Conservation (phyloP, 2,888 invertebrate species). For the Drosophila kokeensis region DNA sequence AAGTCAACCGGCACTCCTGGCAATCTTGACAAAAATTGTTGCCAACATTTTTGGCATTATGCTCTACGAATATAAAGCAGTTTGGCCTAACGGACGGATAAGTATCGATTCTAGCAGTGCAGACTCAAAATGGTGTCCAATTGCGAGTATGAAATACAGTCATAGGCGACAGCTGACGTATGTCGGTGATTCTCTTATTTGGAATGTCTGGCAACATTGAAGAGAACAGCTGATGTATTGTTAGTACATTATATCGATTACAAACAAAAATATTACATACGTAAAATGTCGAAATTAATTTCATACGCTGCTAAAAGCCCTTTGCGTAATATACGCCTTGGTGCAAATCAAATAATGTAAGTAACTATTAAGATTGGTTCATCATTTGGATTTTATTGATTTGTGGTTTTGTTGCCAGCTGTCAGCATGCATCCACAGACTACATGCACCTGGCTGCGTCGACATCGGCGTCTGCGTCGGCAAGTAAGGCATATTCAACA, state of each 20-base stretch:
- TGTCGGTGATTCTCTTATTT: background rate
- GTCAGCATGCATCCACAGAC: conserved; percentile 41
- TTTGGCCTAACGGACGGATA: background rate
- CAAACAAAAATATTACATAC: conserved; percentile 45
- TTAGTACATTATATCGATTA: conserved; percentile 44
- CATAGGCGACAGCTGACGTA: background rate
- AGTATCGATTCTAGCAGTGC: background rate
- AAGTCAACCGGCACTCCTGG: background rate
- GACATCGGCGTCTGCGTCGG: conserved; percentile 1
- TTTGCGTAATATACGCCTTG: conserved; percentile 63
- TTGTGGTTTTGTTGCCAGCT: conserved; percentile 22
- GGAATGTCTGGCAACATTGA: conserved; percentile 37
- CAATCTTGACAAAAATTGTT: background rate
- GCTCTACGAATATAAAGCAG: background rate
- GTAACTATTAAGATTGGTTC: conserved; percentile 2
- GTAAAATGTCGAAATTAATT: conserved; percentile 77
- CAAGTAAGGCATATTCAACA: conserved; percentile 20
- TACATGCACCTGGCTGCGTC: conserved; percentile 24
- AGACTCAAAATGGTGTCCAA: background rate
- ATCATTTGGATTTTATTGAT: background rate
- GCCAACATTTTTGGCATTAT: background rate
- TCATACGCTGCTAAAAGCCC: conserved; percentile 57
- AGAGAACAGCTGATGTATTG: conserved; percentile 60
- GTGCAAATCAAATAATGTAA: conserved; percentile 50
- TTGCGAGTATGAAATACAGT: background rate